Evolutionary conservation across 2,113 vertebrate genomes (phyloP), one percentile per base, ranked within the genome.

Genomic region (Nicator chloris): DNA sequence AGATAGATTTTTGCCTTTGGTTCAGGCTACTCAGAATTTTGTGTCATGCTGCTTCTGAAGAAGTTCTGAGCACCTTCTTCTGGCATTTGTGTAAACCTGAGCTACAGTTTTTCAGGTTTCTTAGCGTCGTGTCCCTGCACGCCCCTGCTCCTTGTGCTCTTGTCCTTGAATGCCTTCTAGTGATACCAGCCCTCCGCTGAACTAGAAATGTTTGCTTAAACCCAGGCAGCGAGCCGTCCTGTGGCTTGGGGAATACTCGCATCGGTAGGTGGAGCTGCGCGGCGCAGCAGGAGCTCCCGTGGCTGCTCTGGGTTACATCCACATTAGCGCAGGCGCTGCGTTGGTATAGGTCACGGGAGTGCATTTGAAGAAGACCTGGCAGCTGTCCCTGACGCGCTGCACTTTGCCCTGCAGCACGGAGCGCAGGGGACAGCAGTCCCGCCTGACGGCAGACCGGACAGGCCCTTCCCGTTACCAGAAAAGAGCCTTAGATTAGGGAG

Each of bases 211-310:
- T 50, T 86, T 42, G 37, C 39, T 68, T 37, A 44, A 59, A 42
- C 13, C 15, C 61, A 4, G 47, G 73, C 65, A 47, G 61, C 72
- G 66, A 50, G 66, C 30, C 1, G 0, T 33, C 30, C 61, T 53
- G 53, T 50, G 77, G 2, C 6, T 61, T 10, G 19, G 45, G 37
- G 28, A 65, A 35, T 39, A 5, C 31, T 40, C 0, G 1, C 59
- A 78, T 70, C 83, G 39, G 64, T 35, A 86, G 77, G 27, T 84
- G 69, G 60, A 77, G 89, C 92, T 89, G 77, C 63, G 37, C 54
- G 0, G 1, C 5, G 0, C 51, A n/a, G 10, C 73, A 23, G 54
- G 64, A 84, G 56, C 81, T 84, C 39, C 0, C 57, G 51, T 7
- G 24, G 60, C 1, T 14, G 21, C 9, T 1, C 47, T 2, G 73